Evolutionary conservation across 2,888 invertebrate genomes (phyloP).

Genomic region (Nemoura dubitans): DNA sequence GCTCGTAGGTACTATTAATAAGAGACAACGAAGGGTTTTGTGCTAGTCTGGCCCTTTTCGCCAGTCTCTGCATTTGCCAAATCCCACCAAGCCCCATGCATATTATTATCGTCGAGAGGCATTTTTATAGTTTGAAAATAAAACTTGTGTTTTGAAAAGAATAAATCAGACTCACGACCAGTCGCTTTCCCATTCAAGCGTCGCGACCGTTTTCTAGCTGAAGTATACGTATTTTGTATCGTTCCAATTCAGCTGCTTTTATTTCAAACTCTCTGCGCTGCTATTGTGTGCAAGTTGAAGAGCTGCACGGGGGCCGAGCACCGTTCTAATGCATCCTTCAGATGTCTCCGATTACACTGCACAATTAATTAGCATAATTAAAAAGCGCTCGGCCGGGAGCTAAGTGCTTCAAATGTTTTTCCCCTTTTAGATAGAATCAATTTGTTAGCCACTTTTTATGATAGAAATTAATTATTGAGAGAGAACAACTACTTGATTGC

Average conservation of each 20-base stretch:
- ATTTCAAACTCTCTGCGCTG: not conserved
- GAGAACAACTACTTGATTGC: no score
- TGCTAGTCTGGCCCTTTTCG: no score
- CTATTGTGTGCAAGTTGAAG: not conserved
- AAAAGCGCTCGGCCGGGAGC: not conserved
- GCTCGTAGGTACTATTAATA: no score
- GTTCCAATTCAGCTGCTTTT: not conserved
- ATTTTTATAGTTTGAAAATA: no score
- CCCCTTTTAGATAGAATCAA: not conserved
- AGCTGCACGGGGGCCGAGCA: not conserved
- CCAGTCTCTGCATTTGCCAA: no score
- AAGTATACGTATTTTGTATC: not conserved
- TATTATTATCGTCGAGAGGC: no score
- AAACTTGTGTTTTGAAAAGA: not conserved
- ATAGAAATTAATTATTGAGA: no score
- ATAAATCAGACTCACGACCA: constrained; percentile 1
- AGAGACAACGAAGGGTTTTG: no score
- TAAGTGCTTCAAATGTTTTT: not conserved
- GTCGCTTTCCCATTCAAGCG: not conserved
- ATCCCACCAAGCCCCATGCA: no score
- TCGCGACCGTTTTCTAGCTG: not conserved
- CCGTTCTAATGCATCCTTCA: not conserved
- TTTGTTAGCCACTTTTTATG: no score
- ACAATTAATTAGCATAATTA: not conserved
- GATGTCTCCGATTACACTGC: not conserved